Conservation (phyloP, 2,797 vertebrate species). For the Galago senegalensis region DNA sequence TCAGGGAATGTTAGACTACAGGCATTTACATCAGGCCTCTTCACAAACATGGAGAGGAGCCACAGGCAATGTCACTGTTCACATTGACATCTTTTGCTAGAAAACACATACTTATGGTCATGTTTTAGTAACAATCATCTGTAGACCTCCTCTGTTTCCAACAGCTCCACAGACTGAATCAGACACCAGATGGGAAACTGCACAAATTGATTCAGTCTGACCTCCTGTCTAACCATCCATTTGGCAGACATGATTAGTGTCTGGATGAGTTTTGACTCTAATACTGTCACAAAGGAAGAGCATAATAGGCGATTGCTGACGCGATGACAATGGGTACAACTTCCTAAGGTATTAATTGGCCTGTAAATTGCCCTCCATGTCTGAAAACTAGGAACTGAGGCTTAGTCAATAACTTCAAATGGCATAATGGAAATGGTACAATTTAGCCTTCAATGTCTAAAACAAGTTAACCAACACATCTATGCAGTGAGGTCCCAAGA, state of each 20-base stretch:
- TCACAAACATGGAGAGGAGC: background rate
- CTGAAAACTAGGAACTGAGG: slow-evolving; percentile 7
- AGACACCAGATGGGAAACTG: slow-evolving; percentile 69
- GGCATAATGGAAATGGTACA: slow-evolving; percentile 35
- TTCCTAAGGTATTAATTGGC: background rate
- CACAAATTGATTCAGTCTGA: slow-evolving; percentile 57
- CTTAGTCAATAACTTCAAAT: slow-evolving; percentile 56
- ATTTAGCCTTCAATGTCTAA: slow-evolving; percentile 47
- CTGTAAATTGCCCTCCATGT: background rate
- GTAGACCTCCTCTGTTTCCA: slow-evolving; percentile 12
- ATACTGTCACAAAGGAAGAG: slow-evolving; percentile 12
- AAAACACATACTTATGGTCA: background rate
- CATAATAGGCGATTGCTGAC: background rate
- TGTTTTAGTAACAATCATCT: slow-evolving; percentile 58
- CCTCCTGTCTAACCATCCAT: slow-evolving; percentile 58
- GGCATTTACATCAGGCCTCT: background rate
- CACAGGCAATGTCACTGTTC: background rate
- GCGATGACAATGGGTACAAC: background rate
- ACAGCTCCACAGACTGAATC: slow-evolving; percentile 61
- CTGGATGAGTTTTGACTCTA: slow-evolving; percentile 53
- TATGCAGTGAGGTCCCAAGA: background rate
- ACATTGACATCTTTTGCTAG: background rate
- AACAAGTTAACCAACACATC: slow-evolving; percentile 64
- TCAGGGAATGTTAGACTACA: background rate
- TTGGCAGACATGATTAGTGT: slow-evolving; percentile 40